Conservation (phyloP, 1,140 invertebrate genomes). For the Drosophila lini region DNA sequence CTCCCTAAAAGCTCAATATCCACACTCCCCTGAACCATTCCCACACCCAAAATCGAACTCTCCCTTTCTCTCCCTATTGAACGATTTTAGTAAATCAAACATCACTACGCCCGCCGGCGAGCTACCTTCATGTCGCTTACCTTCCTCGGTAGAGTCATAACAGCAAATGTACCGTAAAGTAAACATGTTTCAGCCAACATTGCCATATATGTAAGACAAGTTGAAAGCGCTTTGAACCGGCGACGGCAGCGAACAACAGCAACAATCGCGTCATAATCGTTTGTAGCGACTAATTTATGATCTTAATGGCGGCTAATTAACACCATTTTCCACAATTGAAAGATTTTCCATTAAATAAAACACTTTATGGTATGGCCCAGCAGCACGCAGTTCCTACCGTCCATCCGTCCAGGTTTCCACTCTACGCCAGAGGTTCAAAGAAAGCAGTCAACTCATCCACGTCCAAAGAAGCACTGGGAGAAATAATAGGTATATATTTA, state of each 20-base stretch:
- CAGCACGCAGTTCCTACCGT: slow-evolving; percentile 60
- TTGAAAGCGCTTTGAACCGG: slow-evolving; percentile 50
- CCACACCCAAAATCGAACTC: slow-evolving; percentile 29
- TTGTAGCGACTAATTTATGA: slow-evolving; percentile 83
- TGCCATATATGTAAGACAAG: slow-evolving; percentile 67
- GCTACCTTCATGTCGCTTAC: slow-evolving; percentile 37
- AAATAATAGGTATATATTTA: background rate
- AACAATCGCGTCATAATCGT: slow-evolving; percentile 81
- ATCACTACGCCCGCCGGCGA: slow-evolving; percentile 6
- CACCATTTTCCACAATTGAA: slow-evolving; percentile 83
- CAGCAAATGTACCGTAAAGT: slow-evolving; percentile 80
- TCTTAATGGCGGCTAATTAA: slow-evolving; percentile 82
- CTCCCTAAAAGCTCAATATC: slow-evolving; percentile 1
- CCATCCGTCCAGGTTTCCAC: slow-evolving; percentile 7
- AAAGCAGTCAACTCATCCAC: slow-evolving; percentile 64
- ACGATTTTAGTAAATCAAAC: slow-evolving; percentile 74
- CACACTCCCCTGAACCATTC: background rate
- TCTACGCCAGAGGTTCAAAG: slow-evolving; percentile 19
- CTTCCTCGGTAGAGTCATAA: slow-evolving; percentile 52
- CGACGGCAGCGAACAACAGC: slow-evolving; percentile 17
- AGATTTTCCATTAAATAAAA: slow-evolving; percentile 84
- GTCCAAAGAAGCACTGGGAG: slow-evolving; percentile 15
- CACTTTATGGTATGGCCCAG: slow-evolving; percentile 80
- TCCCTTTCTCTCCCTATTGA: slow-evolving; percentile 42
- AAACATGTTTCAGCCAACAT: slow-evolving; percentile 67